These are phyloP conservation scores for Pachypeltis micranthus DNA, from an alignment of 1,140 invertebrate species.

Conservation along the genomic window DNA sequence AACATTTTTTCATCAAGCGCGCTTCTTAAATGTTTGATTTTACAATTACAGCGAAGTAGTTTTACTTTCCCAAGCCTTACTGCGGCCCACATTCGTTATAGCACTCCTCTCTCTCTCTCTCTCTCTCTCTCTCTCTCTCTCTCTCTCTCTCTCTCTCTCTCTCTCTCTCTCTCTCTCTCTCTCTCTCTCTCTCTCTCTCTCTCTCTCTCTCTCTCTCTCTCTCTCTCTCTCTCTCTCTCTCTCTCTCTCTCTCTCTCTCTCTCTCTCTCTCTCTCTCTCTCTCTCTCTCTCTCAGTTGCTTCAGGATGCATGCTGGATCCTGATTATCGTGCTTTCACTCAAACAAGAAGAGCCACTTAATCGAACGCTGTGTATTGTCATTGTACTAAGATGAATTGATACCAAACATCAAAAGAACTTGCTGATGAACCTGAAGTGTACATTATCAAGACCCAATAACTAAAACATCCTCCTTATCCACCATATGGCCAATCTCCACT, in stretches of 20 bases:
- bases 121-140: slow-evolving; percentile 19
- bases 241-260: slow-evolving; percentile 6
- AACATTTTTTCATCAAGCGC: neutral
- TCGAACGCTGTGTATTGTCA: too few species aligned
- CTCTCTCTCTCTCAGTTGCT: slow-evolving; percentile 14
- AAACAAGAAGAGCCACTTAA: too few species aligned
- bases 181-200: slow-evolving; percentile 18
- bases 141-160: slow-evolving; percentile 19
- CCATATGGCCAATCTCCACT: too few species aligned
- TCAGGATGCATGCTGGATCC: too few species aligned
- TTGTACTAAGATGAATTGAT: too few species aligned
- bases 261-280: slow-evolving; percentile 12
- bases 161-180: slow-evolving; percentile 19
- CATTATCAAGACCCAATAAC: too few species aligned
- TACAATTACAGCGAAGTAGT: neutral
- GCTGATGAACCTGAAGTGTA: too few species aligned
- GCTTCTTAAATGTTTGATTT: neutral
- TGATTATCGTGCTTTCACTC: too few species aligned
- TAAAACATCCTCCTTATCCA: too few species aligned
- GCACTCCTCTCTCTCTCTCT: slow-evolving; percentile 13
- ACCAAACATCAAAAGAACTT: too few species aligned
- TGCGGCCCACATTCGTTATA: neutral
- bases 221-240: slow-evolving; percentile 10
- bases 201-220: slow-evolving; percentile 5
- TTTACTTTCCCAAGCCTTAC: neutral